Evolutionary conservation across 2,797 vertebrate genomes (phyloP), one percentile per base, ranked within the genome.

Genomic region (Sphenodon punctatus): DNA sequence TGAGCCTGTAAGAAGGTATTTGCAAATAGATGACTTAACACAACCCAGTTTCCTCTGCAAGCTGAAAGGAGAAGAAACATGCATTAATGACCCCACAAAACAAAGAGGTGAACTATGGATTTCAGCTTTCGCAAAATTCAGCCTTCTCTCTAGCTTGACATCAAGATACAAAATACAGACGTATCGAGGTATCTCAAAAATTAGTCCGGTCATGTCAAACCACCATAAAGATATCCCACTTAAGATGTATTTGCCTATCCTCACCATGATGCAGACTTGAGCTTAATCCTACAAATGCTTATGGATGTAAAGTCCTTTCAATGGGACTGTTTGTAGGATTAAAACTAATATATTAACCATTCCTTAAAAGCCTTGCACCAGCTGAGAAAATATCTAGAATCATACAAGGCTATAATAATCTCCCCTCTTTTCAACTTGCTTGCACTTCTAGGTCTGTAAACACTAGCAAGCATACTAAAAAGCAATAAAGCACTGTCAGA

Each of bases 1-100:
- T 55, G 76, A 77, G 59, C 89, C 88, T 0, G 25, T 75, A 5
- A 95, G 92, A 75, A 96, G 89, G 69, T 70, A 93, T 79, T 95
- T 96, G 68, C 92, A 2, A 69, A 96, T 12, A n/a, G 95, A 95
- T 32, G 89, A 76, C 90, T 95, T 94, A 42, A 96, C 88, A 78
- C 94, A 95, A 75, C 69, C 12, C 25, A 96, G 88, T 80, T 96
- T 96, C 17, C 88, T 96, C 81, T 88, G 91, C 83, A 96, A 82
- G 72, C 96, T 96, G 74, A 72, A 88, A 75, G 80, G 16, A 15
- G 30, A 41, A 32, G 80, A 93, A 41, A 72, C 59, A 32, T n/a
- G 77, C 42, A 71, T 75, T 8, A 70, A 51, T n/a, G 81, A 65
- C 59, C 45, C 41, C 12, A 41, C 0, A 63, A 61, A 7, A 8